Conservation (phyloP, 2,888 invertebrate genomes). For the Trichopria drosophilae region DNA sequence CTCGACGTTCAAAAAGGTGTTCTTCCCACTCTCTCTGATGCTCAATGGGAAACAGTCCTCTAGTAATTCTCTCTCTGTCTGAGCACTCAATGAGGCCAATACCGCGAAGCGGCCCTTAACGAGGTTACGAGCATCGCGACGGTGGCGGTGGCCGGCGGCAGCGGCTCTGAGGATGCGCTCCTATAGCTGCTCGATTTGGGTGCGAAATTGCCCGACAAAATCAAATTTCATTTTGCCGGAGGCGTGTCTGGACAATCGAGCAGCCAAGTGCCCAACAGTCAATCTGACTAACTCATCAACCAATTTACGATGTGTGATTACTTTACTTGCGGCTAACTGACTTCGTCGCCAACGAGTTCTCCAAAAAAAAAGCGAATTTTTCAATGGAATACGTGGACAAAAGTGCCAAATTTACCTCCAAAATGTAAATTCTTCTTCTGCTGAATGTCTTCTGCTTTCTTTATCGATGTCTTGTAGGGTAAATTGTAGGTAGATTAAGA, state of each 20-base stretch:
- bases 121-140: conserved; percentile 44
- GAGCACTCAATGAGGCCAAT: conserved; percentile 50
- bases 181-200: conserved; percentile 52
- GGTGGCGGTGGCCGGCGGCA: conserved; percentile 23
- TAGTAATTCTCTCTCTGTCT: too few species aligned
- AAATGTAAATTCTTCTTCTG: too few species aligned
- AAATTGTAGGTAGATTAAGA: too few species aligned
- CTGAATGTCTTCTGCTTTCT: too few species aligned
- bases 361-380: too few species aligned
- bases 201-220: conserved; percentile 58
- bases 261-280: conserved; percentile 54
- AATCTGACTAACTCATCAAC: conserved; percentile 55
- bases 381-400: too few species aligned
- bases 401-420: too few species aligned
- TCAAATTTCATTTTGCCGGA: conserved; percentile 57
- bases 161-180: too few species aligned
- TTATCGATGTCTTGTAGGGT: too few species aligned
- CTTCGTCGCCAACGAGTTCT: too few species aligned
- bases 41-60: too few species aligned
- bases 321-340: conserved; percentile 47
- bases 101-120: conserved; percentile 52
- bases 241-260: conserved; percentile 59
- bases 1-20: conserved; percentile 46
- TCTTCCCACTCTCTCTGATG: too few species aligned
- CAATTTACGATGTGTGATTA: conserved; percentile 56